Conservation (phyloP, 2,888 invertebrate genomes). For the Hylaea fasciaria region DNA sequence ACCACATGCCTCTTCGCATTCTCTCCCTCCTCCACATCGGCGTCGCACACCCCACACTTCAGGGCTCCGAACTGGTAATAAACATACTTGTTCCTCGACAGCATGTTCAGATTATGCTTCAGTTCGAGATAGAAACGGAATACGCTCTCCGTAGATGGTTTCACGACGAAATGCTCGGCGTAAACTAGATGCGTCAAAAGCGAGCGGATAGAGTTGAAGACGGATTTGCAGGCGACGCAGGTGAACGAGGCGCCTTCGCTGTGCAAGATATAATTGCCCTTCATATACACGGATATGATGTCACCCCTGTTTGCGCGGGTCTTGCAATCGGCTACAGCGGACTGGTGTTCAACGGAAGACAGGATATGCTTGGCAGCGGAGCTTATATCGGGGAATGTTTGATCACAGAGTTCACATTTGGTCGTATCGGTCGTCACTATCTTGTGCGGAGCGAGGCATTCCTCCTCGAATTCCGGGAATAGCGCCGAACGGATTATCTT, state of each 20-base stretch:
- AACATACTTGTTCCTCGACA: constrained; percentile 73
- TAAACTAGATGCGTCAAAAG: constrained; percentile 71
- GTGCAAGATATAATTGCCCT: constrained; percentile 70
- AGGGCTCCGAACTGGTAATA: constrained; percentile 74
- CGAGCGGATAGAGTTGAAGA: constrained; percentile 72
- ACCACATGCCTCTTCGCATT: constrained; percentile 77
- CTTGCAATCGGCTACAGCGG: constrained; percentile 57
- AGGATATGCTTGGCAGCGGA: constrained; percentile 67
- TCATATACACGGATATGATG: constrained; percentile 77
- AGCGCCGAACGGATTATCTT: constrained; percentile 68
- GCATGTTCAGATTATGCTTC: constrained; percentile 77
- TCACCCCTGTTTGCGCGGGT: constrained; percentile 64
- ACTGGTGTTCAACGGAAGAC: constrained; percentile 67
- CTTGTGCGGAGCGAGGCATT: constrained; percentile 59
- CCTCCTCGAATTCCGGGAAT: constrained; percentile 58
- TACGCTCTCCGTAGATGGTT: constrained; percentile 67
- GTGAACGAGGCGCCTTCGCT: constrained; percentile 70
- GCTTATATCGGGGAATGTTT: constrained; percentile 54
- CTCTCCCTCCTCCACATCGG: constrained; percentile 68
- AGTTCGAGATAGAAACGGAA: constrained; percentile 78
- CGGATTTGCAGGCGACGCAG: constrained; percentile 65
- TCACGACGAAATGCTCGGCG: constrained; percentile 69
- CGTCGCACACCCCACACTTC: constrained; percentile 75
- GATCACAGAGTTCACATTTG: constrained; percentile 65
- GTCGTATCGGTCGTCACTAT: constrained; percentile 50